Evolutionary conservation across 2,888 invertebrate genomes (phyloP).

Genomic region (Augochlorella aurata): DNA sequence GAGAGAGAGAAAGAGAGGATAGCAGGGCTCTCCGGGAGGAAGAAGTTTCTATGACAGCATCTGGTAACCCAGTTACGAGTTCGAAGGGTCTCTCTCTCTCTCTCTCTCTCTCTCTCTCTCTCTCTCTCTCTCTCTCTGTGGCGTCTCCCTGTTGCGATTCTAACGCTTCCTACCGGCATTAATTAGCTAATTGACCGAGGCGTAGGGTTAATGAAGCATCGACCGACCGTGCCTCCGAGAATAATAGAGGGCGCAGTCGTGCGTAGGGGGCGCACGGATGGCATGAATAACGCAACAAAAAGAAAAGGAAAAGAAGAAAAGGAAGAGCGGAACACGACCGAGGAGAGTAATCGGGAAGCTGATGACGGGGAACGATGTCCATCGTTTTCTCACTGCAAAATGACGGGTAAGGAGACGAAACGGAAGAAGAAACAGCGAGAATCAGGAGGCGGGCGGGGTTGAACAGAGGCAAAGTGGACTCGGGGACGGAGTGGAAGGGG

Average conservation of each 20-base stretch:
- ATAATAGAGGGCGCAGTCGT: slow-evolving; percentile 52
- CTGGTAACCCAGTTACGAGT: slow-evolving; percentile 59
- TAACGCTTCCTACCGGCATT: slow-evolving; percentile 60
- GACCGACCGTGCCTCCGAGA: slow-evolving; percentile 49
- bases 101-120: not conserved
- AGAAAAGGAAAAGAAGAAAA: not conserved
- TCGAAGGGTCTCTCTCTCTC: slow-evolving; percentile 2
- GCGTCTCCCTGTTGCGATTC: slow-evolving; percentile 43
- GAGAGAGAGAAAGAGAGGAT: not conserved
- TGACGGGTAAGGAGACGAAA: slow-evolving; percentile 23
- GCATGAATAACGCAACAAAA: slow-evolving; percentile 24
- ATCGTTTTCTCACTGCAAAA: slow-evolving; percentile 8
- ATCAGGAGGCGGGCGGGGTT: not conserved
- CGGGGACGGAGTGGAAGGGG: not conserved
- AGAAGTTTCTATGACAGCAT: slow-evolving; percentile 19
- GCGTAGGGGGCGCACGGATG: slow-evolving; percentile 41
- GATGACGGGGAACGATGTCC: slow-evolving; percentile 11
- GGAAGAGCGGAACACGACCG: not conserved
- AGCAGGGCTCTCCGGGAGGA: not conserved
- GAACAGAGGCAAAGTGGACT: slow-evolving; percentile 29
- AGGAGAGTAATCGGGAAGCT: not conserved
- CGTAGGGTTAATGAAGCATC: slow-evolving; percentile 65
- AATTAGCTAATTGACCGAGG: slow-evolving; percentile 73
- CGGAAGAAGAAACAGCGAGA: slow-evolving; percentile 10
- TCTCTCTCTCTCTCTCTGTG: not conserved